Evolutionary conservation across 1,140 invertebrate genomes (phyloP).

Genomic region (Drosophila rhopaloa): DNA sequence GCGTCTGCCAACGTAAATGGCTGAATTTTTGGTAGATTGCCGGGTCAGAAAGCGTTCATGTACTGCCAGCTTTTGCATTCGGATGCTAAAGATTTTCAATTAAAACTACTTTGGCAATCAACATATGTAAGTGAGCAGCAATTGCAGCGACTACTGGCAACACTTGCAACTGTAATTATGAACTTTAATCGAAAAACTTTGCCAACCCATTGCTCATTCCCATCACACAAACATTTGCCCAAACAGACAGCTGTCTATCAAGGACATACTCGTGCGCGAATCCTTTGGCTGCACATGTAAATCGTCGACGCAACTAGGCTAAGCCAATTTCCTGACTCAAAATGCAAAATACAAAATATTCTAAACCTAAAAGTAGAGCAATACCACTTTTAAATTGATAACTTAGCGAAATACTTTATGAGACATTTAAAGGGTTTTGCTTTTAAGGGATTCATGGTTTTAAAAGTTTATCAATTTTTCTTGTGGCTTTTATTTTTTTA

Average conservation of each 20-base stretch:
- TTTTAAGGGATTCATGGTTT: neutral
- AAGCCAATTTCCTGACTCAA: constrained; percentile 14
- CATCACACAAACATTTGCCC: constrained; percentile 16
- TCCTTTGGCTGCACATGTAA: constrained; percentile 28
- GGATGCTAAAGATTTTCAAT: constrained; percentile 77
- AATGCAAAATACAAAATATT: neutral
- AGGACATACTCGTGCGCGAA: constrained; percentile 7
- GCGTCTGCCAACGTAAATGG: constrained; percentile 54
- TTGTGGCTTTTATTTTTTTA: too few species aligned
- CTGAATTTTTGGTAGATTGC: constrained; percentile 52
- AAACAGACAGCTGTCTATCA: constrained; percentile 65
- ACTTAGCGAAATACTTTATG: neutral
- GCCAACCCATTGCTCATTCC: constrained; percentile 73
- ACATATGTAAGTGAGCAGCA: constrained; percentile 54
- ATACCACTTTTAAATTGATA: neutral
- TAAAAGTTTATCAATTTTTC: neutral
- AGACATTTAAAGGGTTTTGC: neutral
- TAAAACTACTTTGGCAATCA: constrained; percentile 78
- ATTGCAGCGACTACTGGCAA: constrained; percentile 11
- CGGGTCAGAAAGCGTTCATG: constrained; percentile 42
- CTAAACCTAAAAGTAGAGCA: too few species aligned
- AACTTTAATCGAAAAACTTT: constrained; percentile 82
- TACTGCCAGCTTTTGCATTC: constrained; percentile 15
- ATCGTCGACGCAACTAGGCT: constrained; percentile 5
- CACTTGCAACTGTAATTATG: constrained; percentile 79